Percentiles rank a stretch among this genome's conserved stretches.
phyloP scores from a whole-genome alignment of 2,888 invertebrate genomes.

The Microctonus hyperodae region DNA sequence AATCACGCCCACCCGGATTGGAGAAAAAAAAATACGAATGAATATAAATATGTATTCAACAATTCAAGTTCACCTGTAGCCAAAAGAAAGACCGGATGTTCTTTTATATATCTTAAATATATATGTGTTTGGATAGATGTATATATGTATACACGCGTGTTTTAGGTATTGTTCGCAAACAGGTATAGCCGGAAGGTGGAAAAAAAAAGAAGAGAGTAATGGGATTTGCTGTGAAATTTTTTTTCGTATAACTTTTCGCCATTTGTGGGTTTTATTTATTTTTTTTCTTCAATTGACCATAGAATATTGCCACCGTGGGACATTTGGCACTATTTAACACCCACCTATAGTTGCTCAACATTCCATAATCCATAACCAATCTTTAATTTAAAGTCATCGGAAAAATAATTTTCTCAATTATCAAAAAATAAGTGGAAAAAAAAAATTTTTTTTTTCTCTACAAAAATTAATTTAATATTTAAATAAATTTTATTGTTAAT shows the following conservation, averaged over 20 bases:
- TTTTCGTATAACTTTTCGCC: not conserved
- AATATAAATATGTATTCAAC: not conserved
- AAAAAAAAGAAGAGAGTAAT: not conserved
- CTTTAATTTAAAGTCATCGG: too few relatives aligned
- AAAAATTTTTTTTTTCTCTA: too few relatives aligned
- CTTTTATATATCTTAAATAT: not conserved
- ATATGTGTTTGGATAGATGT: not conserved
- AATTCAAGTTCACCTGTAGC: not conserved
- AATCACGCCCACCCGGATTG: conserved; percentile 3
- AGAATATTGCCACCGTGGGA: not conserved
- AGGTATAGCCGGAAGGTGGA: not conserved
- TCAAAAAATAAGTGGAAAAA: too few relatives aligned
- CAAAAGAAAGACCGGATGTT: not conserved
- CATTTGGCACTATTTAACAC: conserved; percentile 47
- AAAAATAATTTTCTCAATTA: too few relatives aligned
- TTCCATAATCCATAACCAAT: too few relatives aligned
- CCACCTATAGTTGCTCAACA: too few relatives aligned
- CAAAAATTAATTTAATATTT: too few relatives aligned
- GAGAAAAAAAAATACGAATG: not conserved
- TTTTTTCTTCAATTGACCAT: conserved; percentile 30
- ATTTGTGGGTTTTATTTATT: not conserved
- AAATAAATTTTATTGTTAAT: not conserved
- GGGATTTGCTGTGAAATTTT: not conserved
- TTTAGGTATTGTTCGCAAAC: not conserved
- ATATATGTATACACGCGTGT: not conserved